These are phyloP conservation scores for Lagenorhynchus albirostris DNA, from an alignment of 2,113 vertebrate genomes.

Conservation along the genomic window DNA sequence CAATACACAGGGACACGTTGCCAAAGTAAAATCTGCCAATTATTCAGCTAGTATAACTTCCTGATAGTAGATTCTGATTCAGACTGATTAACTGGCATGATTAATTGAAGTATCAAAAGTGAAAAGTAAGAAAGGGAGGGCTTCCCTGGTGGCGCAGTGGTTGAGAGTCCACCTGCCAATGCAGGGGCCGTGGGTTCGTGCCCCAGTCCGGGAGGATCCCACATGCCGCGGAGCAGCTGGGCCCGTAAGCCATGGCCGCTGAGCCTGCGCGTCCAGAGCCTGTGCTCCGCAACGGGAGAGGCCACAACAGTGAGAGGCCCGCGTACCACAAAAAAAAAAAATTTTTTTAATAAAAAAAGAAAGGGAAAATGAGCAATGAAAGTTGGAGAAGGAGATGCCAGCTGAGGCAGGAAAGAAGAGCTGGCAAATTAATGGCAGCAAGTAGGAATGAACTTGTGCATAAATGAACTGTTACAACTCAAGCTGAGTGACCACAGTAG, in stretches of 20 bases:
- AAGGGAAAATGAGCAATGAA: neutral
- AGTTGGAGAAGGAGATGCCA: neutral
- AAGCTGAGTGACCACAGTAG: neutral
- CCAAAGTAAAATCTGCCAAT: neutral
- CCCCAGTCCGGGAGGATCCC: no score
- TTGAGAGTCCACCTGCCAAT: no score
- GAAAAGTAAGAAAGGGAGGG: neutral
- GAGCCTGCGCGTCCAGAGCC: no score
- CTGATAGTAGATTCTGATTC: neutral
- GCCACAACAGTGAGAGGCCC: no score
- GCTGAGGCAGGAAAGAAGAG: neutral
- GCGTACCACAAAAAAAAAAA: no score
- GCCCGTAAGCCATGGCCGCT: no score
- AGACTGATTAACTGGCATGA: neutral
- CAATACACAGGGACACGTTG: neutral
- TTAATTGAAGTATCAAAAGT: neutral
- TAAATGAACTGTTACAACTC: neutral
- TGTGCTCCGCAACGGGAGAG: no score
- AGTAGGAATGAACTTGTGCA: neutral
- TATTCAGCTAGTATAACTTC: neutral
- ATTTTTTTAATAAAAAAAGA: no score
- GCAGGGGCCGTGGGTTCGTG: no score
- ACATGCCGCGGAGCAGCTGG: accelerated
- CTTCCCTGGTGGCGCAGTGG: no score
- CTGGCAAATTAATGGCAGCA: neutral